Evolutionary conservation across 2,797 vertebrate genomes (phyloP).

Genomic region (Enteromius afrohamiltoni): DNA sequence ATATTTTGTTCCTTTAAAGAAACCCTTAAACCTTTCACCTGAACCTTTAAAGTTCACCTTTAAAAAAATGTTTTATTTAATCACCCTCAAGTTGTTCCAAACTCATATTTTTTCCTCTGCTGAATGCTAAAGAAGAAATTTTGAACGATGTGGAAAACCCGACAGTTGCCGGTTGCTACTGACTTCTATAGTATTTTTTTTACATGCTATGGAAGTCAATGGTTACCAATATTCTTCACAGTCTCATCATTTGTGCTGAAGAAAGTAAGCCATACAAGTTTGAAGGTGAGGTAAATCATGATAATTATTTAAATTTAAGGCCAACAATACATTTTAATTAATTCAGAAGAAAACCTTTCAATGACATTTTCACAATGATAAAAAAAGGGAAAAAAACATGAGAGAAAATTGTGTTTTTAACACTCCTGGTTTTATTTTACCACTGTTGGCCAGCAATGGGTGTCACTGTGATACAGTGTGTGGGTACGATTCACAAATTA

Average conservation of each 20-base stretch:
- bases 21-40: too few species aligned
- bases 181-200: background rate
- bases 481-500: constrained; percentile 7
- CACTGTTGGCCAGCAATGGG: constrained; percentile 58
- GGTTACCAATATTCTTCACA: background rate
- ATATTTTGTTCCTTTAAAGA: background rate
- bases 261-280: background rate
- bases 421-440: constrained; percentile 65
- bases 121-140: background rate
- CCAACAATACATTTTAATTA: background rate
- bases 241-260: background rate
- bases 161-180: background rate
- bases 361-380: background rate
- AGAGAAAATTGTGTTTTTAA: constrained; percentile 19
- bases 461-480: constrained; percentile 18
- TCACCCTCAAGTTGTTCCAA: background rate
- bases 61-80: background rate
- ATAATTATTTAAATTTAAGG: too few species aligned
- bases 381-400: constrained; percentile 7
- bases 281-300: background rate
- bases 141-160: background rate
- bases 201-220: background rate
- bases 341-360: background rate
- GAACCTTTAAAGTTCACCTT: background rate
- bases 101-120: background rate